phyloP scores from a whole-genome alignment of 2,888 invertebrate genomes.

The Cheilosia vulpina region DNA sequence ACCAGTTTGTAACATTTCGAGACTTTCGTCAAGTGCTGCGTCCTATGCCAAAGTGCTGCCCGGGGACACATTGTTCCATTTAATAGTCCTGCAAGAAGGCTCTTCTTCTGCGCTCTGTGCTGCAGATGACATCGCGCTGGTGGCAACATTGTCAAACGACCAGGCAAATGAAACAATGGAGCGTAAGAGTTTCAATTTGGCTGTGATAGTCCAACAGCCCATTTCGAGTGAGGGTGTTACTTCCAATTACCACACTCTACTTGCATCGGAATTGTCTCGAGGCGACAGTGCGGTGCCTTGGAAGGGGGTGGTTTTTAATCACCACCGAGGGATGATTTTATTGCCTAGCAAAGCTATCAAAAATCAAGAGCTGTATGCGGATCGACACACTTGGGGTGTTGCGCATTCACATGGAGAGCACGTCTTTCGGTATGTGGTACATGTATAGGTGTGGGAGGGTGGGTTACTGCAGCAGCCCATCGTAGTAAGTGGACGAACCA shows the following conservation, averaged over 20 bases:
- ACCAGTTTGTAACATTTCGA: constrained; percentile 47
- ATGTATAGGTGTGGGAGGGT: neutral
- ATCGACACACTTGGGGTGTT: neutral
- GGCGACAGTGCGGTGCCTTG: neutral
- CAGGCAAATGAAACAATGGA: constrained; percentile 60
- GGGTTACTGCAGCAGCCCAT: neutral
- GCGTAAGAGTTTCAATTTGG: constrained; percentile 64
- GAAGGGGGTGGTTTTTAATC: constrained; percentile 23
- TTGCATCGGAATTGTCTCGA: constrained; percentile 13
- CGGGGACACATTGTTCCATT: constrained; percentile 50
- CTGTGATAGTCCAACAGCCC: constrained; percentile 40
- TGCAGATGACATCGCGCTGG: constrained; percentile 15
- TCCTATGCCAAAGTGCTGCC: constrained; percentile 41
- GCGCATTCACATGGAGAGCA: constrained; percentile 8
- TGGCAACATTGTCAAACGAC: constrained; percentile 54
- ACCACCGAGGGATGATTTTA: constrained; percentile 14
- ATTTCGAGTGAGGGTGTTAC: constrained; percentile 37
- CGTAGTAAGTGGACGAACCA: constrained; percentile 21
- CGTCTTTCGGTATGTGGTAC: neutral
- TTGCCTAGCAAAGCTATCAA: constrained; percentile 23
- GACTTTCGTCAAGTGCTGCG: constrained; percentile 60
- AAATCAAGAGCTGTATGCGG: neutral
- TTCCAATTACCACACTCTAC: constrained; percentile 52
- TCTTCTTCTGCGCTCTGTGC: constrained; percentile 6
- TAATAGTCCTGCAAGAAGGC: constrained; percentile 46